phyloP scores from a whole-genome alignment of 2,888 invertebrate genomes.

The Acleris literana region DNA sequence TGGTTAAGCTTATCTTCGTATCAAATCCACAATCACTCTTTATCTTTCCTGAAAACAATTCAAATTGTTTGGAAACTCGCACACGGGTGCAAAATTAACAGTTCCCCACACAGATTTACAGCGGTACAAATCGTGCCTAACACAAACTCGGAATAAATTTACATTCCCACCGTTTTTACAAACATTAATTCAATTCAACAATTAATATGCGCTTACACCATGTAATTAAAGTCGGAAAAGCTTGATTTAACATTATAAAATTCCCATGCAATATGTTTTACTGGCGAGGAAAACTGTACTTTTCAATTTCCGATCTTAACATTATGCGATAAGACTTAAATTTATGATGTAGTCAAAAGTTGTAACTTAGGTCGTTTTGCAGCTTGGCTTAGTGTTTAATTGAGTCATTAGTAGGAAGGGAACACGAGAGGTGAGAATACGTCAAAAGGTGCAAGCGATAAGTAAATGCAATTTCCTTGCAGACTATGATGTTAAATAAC shows the following conservation, averaged over 20 bases:
- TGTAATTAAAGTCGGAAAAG: constrained; percentile 63
- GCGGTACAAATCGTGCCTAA: constrained; percentile 32
- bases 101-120: constrained; percentile 33
- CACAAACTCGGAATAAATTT: constrained; percentile 39
- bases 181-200: constrained; percentile 57
- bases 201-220: constrained; percentile 62
- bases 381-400: constrained; percentile 54
- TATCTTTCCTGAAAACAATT: constrained; percentile 8
- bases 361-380: constrained; percentile 39
- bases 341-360: not conserved
- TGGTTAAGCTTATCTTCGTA: not conserved
- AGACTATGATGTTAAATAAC: constrained; percentile 59
- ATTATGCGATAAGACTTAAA: constrained; percentile 15
- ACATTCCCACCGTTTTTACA: constrained; percentile 44
- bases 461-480: constrained; percentile 68
- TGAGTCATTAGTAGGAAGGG: constrained; percentile 70
- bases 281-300: constrained; percentile 31
- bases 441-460: constrained; percentile 68
- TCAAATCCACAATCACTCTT: not conserved
- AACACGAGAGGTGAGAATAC: constrained; percentile 68
- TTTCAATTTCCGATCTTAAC: constrained; percentile 33
- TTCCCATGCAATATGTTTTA: constrained; percentile 56
- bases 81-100: constrained; percentile 13
- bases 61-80: constrained; percentile 1
- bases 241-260: constrained; percentile 58